These are phyloP conservation scores for Drosophila baimaii DNA, from an alignment of 1,140 invertebrate species.

Conservation along the genomic window DNA sequence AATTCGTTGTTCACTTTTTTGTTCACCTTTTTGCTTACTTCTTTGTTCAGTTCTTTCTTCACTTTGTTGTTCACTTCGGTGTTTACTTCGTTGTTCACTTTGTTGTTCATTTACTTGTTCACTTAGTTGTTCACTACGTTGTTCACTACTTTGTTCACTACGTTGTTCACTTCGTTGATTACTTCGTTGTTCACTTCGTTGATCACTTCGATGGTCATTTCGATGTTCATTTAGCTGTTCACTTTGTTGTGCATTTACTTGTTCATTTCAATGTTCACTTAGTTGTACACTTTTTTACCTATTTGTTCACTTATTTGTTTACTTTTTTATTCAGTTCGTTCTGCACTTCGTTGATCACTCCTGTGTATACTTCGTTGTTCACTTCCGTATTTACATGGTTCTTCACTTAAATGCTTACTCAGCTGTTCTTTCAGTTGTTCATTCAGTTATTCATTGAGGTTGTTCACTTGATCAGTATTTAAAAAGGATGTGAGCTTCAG, in stretches of 20 bases:
- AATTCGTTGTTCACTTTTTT: neutral
- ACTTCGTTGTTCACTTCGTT: too few species aligned
- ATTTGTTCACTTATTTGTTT: neutral
- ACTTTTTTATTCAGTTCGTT: neutral
- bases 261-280: neutral
- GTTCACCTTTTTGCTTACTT: neutral
- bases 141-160: neutral
- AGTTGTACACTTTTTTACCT: neutral
- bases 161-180: too few species aligned
- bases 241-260: neutral
- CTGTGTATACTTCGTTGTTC: neutral
- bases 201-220: too few species aligned
- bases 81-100: neutral
- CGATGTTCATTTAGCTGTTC: too few species aligned
- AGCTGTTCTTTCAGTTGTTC: neutral
- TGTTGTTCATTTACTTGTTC: neutral
- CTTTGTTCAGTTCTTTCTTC: neutral
- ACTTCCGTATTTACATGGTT: neutral
- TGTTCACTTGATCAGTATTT: neutral
- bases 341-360: too few species aligned
- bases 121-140: neutral
- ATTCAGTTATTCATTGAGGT: neutral
- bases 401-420: too few species aligned
- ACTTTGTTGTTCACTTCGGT: neutral
- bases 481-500: neutral